phyloP scores from a whole-genome alignment of 2,113 vertebrate species.

The Pelecanus crispus region DNA sequence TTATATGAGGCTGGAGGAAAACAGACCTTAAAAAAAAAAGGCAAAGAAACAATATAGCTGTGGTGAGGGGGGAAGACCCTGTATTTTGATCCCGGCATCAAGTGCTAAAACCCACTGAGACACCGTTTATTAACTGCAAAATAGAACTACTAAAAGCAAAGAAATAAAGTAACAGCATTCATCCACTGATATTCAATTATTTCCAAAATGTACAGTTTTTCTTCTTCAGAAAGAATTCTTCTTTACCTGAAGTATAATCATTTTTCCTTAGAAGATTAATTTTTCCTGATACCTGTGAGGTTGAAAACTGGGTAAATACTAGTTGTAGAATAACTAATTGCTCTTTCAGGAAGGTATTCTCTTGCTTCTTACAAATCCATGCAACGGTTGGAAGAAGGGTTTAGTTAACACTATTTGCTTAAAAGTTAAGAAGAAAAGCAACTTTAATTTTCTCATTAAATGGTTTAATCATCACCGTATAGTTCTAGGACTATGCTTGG shows the following conservation, averaged over 20 bases:
- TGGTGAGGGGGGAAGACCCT: neutral
- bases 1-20: neutral
- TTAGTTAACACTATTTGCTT: neutral
- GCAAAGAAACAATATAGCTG: neutral
- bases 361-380: neutral
- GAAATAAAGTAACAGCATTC: neutral
- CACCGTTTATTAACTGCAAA: neutral
- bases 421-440: neutral
- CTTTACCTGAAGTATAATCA: neutral
- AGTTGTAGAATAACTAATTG: neutral
- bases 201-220: neutral
- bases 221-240: neutral
- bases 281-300: neutral
- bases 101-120: neutral
- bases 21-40: neutral
- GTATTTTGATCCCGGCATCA: neutral
- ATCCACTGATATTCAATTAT: neutral
- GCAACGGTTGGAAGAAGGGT: neutral
- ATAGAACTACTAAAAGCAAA: neutral
- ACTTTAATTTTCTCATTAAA: neutral
- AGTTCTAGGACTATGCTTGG: neutral
- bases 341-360: neutral
- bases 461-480: neutral
- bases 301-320: neutral
- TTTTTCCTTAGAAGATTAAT: neutral